Evolutionary conservation across 2,113 vertebrate species (phyloP), one percentile per base, ranked within the genome.

Genomic region (Oxyura jamaicensis): DNA sequence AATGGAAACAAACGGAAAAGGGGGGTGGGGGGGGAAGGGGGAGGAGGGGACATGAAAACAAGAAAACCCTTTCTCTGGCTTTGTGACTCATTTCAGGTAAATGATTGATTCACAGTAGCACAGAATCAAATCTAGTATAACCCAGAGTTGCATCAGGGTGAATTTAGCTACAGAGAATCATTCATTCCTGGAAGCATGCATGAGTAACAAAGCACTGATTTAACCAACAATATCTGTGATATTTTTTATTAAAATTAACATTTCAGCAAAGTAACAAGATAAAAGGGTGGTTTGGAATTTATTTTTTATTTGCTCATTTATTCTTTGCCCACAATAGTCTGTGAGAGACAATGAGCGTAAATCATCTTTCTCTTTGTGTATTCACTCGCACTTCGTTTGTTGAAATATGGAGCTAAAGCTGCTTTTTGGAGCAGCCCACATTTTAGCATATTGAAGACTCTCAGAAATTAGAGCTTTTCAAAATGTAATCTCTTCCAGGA

Each of bases 401-500:
- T 95, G 52, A 94, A 95, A 86, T 95, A 71, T 73, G 65, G 42
- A 81, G 50, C 55, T 95, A 83, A 95, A 87, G 77, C 65, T 42
- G 58, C 48, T 94, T 97, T 97, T 96, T 79, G 68, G 86, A 89
- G 59, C 81, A 88, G 66, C 50, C 52, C 33, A 20, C 79, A 73
- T 78, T 91, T 89, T 48, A 94, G 71, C 77, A 92, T 96, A 94
- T 91, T 94, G 76, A 91, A 95, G 44, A 88, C 92, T 97, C 97
- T 95, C 41, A 96, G 69, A 97, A 98, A 95, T 95, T 92, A 96
- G 91, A 81, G 53, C 82, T 92, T 96, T 96, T 96, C 52, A 95
- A 84, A 96, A 91, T 92, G 53, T 88, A 92, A 88, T 97, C 83
- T 94, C 68, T 93, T 96, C 66, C 81, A 96, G 65, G 86, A 91